Conservation (phyloP, 2,797 vertebrate genomes). For the Holocentrus rufus region DNA sequence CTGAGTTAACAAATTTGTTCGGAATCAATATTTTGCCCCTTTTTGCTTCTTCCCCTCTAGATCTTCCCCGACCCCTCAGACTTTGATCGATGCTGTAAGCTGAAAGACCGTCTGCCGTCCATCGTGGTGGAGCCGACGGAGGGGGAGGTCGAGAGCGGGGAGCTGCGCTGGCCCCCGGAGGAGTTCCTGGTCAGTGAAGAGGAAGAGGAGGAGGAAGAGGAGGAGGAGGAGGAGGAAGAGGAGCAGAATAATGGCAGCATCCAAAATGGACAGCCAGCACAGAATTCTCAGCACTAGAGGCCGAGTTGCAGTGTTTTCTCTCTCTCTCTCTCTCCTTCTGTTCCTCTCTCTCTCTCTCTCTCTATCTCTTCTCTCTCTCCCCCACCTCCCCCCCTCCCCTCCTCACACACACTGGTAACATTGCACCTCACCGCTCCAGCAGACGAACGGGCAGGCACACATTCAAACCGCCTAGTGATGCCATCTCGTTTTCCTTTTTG, state of each 20-base stretch:
- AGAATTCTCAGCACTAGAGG: constrained; percentile 79
- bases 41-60: constrained; percentile 72
- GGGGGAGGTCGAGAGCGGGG: constrained; percentile 96
- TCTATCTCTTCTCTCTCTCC: background rate
- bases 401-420: constrained; percentile 62
- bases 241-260: constrained; percentile 70
- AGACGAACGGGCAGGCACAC: constrained; percentile 47
- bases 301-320: constrained; percentile 24
- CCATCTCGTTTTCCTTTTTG: constrained; percentile 26
- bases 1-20: constrained; percentile 5
- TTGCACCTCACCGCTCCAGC: constrained; percentile 57
- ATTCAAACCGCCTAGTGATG: constrained; percentile 29
- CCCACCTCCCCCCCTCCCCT: constrained; percentile 38
- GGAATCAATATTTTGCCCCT: background rate
- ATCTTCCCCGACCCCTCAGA: constrained; percentile 97
- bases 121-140: constrained; percentile 97
- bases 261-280: constrained; percentile 76
- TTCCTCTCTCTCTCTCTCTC: constrained; percentile 20
- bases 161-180: constrained; percentile 97
- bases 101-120: constrained; percentile 96
- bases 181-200: constrained; percentile 91
- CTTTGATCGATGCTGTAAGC: constrained; percentile 95
- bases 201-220: constrained; percentile 88
- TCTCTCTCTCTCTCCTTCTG: background rate
- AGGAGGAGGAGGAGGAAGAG: constrained; percentile 82